Evolutionary conservation across 2,797 vertebrate species (phyloP).

Genomic region (Anguilla obscura): DNA sequence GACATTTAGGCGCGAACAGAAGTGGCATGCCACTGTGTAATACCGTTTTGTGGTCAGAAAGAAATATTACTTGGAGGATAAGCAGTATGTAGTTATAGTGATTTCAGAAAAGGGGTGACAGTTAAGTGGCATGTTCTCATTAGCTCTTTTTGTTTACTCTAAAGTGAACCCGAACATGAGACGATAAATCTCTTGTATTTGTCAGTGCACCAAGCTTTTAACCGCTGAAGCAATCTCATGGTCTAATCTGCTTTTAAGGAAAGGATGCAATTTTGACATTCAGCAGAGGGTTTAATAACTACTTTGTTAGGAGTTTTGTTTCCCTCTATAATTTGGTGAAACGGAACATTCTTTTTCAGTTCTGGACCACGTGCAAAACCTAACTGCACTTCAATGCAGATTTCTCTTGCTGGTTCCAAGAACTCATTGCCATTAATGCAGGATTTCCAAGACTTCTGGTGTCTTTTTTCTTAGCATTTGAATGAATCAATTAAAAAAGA

Average conservation of each 20-base stretch:
- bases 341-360: slow-evolving; percentile 58
- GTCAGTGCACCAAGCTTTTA: slow-evolving; percentile 5
- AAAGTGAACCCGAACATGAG: background rate
- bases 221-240: slow-evolving; percentile 13
- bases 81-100: background rate
- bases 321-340: slow-evolving; percentile 61
- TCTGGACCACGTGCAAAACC: slow-evolving; percentile 53
- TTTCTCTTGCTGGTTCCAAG: slow-evolving; percentile 45
- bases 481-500: slow-evolving; percentile 60
- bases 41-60: background rate
- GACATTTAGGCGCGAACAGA: background rate
- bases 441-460: slow-evolving; percentile 45
- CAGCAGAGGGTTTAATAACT: slow-evolving; percentile 43
- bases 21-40: background rate
- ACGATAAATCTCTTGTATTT: background rate
- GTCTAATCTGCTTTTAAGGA: slow-evolving; percentile 20
- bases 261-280: slow-evolving; percentile 43
- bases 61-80: background rate
- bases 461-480: slow-evolving; percentile 46
- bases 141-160: slow-evolving; percentile 16
- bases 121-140: background rate
- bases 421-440: slow-evolving; percentile 55
- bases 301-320: slow-evolving; percentile 41
- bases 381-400: slow-evolving; percentile 52
- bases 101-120: background rate